These are phyloP conservation scores for Solea solea DNA, from an alignment of 2,113 vertebrate species.

Conservation along the genomic window DNA sequence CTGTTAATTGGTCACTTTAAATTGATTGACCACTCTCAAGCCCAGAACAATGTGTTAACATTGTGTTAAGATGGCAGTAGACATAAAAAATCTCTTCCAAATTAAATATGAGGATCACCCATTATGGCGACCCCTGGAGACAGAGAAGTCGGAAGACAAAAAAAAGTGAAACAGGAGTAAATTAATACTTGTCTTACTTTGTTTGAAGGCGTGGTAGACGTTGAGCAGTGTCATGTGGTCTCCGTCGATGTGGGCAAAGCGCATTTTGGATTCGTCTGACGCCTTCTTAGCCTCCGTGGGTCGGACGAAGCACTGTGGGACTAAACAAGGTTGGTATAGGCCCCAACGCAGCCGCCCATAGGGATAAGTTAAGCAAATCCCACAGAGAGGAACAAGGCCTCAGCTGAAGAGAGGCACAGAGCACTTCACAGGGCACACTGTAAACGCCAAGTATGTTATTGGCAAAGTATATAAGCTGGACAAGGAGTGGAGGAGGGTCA, in stretches of 20 bases:
- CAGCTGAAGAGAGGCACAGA: slow-evolving; percentile 80
- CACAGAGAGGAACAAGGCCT: slow-evolving; percentile 95
- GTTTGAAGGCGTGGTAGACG: slow-evolving; percentile 98
- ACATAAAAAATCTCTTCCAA: neutral
- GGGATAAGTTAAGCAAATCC: slow-evolving; percentile 98
- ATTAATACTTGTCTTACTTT: slow-evolving; percentile 83
- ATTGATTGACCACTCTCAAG: too few relatives aligned
- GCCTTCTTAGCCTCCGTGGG: slow-evolving; percentile 99
- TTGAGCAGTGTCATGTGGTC: slow-evolving; percentile 98
- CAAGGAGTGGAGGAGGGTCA: slow-evolving; percentile 31
- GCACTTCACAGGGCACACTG: slow-evolving; percentile 61
- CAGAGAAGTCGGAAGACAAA: too few relatives aligned
- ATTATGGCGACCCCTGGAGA: too few relatives aligned
- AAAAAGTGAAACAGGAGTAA: too few relatives aligned
- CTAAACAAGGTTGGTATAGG: slow-evolving; percentile 99
- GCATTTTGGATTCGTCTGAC: slow-evolving; percentile 98
- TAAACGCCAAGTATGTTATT: slow-evolving; percentile 8
- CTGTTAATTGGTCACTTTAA: too few relatives aligned
- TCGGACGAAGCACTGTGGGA: slow-evolving; percentile 99
- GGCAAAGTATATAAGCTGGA: slow-evolving; percentile 17
- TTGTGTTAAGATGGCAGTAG: too few relatives aligned
- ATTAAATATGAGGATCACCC: too few relatives aligned
- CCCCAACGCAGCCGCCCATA: slow-evolving; percentile 99
- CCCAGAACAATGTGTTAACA: too few relatives aligned
- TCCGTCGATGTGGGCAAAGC: slow-evolving; percentile 98